These are phyloP conservation scores for Trissoscelio sp. DNA, from an alignment of 2,888 invertebrate species.

Conservation along the genomic window DNA sequence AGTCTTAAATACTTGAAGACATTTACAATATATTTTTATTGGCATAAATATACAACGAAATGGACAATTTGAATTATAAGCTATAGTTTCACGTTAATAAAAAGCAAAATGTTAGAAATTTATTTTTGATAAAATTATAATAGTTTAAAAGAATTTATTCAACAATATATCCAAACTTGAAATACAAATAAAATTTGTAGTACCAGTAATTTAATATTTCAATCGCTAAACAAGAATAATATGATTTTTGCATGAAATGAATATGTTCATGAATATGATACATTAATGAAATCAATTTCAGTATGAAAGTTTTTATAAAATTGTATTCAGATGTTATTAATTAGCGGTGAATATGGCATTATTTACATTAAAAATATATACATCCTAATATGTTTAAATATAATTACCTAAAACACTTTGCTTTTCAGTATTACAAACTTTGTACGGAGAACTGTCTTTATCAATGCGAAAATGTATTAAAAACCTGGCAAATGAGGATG, in stretches of 20 bases:
- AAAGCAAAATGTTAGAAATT: background rate
- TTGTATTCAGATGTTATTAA: no score
- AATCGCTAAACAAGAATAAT: background rate
- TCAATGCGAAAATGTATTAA: constrained; percentile 9
- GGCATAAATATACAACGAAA: no score
- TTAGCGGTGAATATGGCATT: no score
- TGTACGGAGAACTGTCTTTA: constrained; percentile 5
- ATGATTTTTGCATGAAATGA: background rate
- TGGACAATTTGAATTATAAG: no score
- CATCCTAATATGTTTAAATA: constrained; percentile 4
- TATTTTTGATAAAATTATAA: background rate
- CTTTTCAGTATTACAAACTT: constrained; percentile 5
- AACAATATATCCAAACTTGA: background rate
- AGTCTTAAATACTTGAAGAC: background rate
- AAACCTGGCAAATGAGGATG: constrained; percentile 21
- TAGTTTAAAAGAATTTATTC: background rate
- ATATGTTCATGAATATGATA: background rate
- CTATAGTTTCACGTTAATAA: no score
- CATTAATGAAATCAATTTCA: background rate
- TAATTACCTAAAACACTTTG: background rate
- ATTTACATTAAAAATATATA: no score
- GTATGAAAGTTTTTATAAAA: background rate
- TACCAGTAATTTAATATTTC: background rate
- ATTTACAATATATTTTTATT: no score
- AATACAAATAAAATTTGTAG: background rate